Base-by-base conservation (phyloP, 2,797 vertebrate species). In the Microhierax caerulescens region DNA sequence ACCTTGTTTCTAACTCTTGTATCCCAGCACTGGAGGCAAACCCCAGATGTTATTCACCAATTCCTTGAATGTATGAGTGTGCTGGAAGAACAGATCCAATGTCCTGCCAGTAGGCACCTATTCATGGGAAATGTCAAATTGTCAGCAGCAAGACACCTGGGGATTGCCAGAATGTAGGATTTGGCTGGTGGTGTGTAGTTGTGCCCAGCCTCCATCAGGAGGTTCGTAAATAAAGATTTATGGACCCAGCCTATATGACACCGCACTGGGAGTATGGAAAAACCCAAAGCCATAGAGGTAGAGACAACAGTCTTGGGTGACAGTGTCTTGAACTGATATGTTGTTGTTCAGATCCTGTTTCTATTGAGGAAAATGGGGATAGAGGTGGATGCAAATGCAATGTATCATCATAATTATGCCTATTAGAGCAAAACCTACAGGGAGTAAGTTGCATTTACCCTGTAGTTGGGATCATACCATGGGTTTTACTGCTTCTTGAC, bases 291-390 rank as follows among this genome's bases (percentile, higher is more conserved):
- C 9, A 5, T 9, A 56, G 50, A 85, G 74, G 22, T 54, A 81
- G 60, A 54, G 39, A 72, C n/a, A 48, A 60, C 3, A 47, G 23
- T 48, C 61, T 88, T 77, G 20, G 80, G 11, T 47, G 57, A 61
- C 15, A 41, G 2, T 11, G 10, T 37, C 51, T 88, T 64, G 37
- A 74, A 36, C 12, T 53, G 47, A 27, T 60, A 81, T 73, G 45
- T 28, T 79, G 39, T 50, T 86, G 68, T 63, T 79, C 53, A 83
- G 57, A 76, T 86, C 86, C 25, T 54, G 20, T 76, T 88, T 86
- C 34, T n/a, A 41, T 3, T 83, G 50, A 36, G 54, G 30, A 41
- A 89, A 86, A 60, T 24, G n/a, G 10, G 54, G 20, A 60, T 11
- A 73, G 76, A 82, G 39, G 18, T 25, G 27, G n/a, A 37, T 34